Percentiles rank a stretch among this genome's conserved stretches.
Evolutionary conservation across 35 echinoderm and acorn worm species (phyloP).

Genomic region (Heliocidaris erythrogramma): DNA sequence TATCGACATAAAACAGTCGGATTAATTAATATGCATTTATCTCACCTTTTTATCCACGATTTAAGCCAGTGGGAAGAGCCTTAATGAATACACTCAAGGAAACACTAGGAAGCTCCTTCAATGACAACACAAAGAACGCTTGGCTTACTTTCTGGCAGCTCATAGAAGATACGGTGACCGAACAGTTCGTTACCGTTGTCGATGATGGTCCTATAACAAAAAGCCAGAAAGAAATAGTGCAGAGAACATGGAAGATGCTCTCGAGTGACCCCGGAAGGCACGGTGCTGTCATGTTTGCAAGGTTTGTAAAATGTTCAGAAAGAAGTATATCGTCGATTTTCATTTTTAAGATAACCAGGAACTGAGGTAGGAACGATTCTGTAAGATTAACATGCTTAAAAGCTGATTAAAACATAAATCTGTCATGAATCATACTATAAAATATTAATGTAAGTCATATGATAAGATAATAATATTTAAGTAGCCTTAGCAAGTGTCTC

Average conservation of each 20-base stretch:
- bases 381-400: no score
- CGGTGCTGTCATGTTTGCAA: slow-evolving; percentile 39
- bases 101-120: neutral
- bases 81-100: slow-evolving; percentile 21
- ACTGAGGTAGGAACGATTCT: no score
- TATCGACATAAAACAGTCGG: no score
- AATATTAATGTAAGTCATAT: no score
- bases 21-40: neutral
- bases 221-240: neutral
- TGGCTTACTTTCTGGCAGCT: slow-evolving; percentile 22
- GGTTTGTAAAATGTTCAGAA: neutral
- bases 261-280: slow-evolving; percentile 9
- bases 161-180: slow-evolving; percentile 21
- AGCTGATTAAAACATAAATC: no score
- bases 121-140: slow-evolving; percentile 12
- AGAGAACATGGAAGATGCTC: slow-evolving; percentile 19
- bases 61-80: slow-evolving; percentile 8
- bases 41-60: neutral
- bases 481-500: no score
- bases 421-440: no score
- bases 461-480: no score
- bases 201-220: neutral
- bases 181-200: neutral
- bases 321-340: no score
- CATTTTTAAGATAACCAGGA: no score